phyloP scores from a whole-genome alignment of 1,140 invertebrate genomes.

The Danaus melanippus region DNA sequence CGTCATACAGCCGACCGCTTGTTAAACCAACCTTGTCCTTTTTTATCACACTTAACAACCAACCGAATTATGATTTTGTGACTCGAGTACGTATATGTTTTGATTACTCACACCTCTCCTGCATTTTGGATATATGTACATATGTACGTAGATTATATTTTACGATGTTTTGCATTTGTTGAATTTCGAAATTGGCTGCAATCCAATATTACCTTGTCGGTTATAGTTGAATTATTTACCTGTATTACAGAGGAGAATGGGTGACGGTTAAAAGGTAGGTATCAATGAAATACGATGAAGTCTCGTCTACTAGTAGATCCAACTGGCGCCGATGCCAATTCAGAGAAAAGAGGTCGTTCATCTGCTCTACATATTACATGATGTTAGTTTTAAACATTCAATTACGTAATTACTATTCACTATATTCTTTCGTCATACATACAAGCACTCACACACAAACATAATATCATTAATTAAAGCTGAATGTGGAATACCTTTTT shows the following conservation, averaged over 20 bases:
- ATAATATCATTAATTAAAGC: too few species aligned
- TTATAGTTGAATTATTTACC: conserved; percentile 16
- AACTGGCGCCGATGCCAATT: conserved; percentile 14
- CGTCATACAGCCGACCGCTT: conserved; percentile 19
- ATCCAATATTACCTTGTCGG: conserved; percentile 19
- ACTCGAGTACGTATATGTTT: not conserved
- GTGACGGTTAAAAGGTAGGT: conserved; percentile 9
- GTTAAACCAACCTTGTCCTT: conserved; percentile 20
- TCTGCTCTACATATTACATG: conserved; percentile 1
- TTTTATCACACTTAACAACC: conserved; percentile 25
- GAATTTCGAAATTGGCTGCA: conserved; percentile 15
- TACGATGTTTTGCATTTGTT: not conserved
- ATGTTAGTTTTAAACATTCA: too few species aligned
- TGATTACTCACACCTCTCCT: too few species aligned
- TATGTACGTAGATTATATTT: too few species aligned
- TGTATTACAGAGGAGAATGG: conserved; percentile 8
- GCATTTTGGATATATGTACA: too few species aligned
- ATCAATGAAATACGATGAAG: conserved; percentile 20
- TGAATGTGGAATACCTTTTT: too few species aligned
- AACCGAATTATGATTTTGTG: conserved; percentile 10
- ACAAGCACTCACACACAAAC: too few species aligned
- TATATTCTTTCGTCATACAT: too few species aligned
- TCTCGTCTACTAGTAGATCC: conserved; percentile 7
- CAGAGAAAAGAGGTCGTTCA: conserved; percentile 7
- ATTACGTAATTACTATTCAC: too few species aligned